A percentile compares a stretch with the other conserved stretches of the same genome.
These are phyloP conservation scores for Distichodus sexfasciatus DNA, from an alignment of 2,797 vertebrate species.

Conservation along the genomic window DNA sequence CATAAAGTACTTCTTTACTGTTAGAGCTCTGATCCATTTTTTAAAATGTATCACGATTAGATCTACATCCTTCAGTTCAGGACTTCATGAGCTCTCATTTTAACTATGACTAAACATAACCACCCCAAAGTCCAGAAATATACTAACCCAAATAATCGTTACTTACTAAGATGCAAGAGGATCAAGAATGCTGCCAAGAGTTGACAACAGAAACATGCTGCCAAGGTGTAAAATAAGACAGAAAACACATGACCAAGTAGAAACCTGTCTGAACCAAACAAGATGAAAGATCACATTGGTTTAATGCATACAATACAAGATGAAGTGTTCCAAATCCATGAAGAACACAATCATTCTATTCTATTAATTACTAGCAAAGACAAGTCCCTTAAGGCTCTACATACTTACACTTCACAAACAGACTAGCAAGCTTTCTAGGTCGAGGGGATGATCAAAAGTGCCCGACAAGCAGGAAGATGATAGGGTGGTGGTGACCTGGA, in stretches of 20 bases:
- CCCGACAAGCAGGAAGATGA: not conserved
- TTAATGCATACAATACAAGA: too few relatives aligned
- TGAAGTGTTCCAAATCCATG: too few relatives aligned
- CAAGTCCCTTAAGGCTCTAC: not conserved
- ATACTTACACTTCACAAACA: not conserved
- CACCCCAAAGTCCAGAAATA: too few relatives aligned
- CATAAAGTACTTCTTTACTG: not conserved
- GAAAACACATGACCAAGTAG: too few relatives aligned
- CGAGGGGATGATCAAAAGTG: slow-evolving; percentile 1
- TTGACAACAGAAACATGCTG: not conserved
- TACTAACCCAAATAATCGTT: too few relatives aligned
- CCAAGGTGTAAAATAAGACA: not conserved
- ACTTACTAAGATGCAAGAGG: too few relatives aligned
- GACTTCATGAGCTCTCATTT: not conserved
- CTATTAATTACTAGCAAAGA: not conserved
- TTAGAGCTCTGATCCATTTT: not conserved
- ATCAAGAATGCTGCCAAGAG: too few relatives aligned
- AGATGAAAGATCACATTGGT: too few relatives aligned
- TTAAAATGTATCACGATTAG: not conserved
- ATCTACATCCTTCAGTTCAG: not conserved
- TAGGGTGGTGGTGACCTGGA: not conserved
- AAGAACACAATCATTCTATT: too few relatives aligned
- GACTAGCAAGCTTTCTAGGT: not conserved
- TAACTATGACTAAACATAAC: not conserved
- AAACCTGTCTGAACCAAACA: slow-evolving; percentile 1